Evolutionary conservation across 2,797 vertebrate species (phyloP).

Genomic region (Anabas testudineus): DNA sequence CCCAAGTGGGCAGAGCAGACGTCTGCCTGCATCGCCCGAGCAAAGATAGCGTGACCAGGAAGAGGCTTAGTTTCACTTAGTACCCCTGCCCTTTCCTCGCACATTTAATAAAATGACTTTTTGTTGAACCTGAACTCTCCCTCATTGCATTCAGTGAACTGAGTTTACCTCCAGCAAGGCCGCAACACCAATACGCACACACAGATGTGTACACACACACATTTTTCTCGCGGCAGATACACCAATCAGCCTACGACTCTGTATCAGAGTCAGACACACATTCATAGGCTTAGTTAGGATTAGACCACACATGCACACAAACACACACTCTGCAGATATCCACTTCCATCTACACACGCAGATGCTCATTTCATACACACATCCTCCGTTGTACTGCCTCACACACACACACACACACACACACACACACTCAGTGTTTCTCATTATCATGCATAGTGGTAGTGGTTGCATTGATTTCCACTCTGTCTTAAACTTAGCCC

Average conservation of each 20-base stretch:
- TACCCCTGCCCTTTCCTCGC: slow-evolving; percentile 39
- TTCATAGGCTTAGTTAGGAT: slow-evolving; percentile 74
- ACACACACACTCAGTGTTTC: slow-evolving; percentile 44
- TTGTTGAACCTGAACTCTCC: slow-evolving; percentile 58
- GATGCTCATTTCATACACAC: slow-evolving; percentile 49
- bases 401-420: slow-evolving; percentile 34
- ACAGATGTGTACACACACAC: slow-evolving; percentile 12
- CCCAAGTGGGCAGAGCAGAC: slow-evolving; percentile 1
- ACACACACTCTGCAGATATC: slow-evolving; percentile 57
- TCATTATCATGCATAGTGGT: slow-evolving; percentile 79
- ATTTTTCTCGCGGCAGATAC: slow-evolving; percentile 43
- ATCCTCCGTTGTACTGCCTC: slow-evolving; percentile 26
- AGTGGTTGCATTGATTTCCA: slow-evolving; percentile 79
- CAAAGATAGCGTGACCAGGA: slow-evolving; percentile 48
- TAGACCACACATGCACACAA: slow-evolving; percentile 55
- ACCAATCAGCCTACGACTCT: slow-evolving; percentile 71
- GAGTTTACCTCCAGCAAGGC: slow-evolving; percentile 35
- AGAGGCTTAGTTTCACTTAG: slow-evolving; percentile 66
- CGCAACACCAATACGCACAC: slow-evolving; percentile 7
- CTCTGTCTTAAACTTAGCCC: slow-evolving; percentile 77
- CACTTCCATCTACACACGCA: slow-evolving; percentile 39
- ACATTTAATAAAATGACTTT: slow-evolving; percentile 70
- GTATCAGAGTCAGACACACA: slow-evolving; percentile 75
- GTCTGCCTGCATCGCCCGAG: slow-evolving; percentile 11
- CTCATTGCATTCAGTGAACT: slow-evolving; percentile 37